Evolutionary conservation across 2,113 vertebrate genomes (phyloP).

Genomic region (Otus sunia): DNA sequence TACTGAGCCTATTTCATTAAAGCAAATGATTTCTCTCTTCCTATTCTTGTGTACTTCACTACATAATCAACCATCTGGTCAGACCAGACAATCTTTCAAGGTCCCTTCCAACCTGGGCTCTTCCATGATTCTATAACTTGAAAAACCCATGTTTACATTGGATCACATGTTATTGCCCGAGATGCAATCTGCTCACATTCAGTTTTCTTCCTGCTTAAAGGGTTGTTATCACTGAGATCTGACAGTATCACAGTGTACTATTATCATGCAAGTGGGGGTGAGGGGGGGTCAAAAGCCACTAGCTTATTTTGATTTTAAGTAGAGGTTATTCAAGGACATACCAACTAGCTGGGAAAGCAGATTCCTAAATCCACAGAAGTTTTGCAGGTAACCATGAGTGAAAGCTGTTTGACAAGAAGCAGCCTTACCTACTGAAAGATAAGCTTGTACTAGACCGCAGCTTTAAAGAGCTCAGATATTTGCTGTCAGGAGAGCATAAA

Average conservation of each 20-base stretch:
- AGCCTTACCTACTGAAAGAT: neutral
- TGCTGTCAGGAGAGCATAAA: neutral
- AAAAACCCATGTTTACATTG: neutral
- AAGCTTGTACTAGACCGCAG: neutral
- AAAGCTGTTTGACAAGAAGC: neutral
- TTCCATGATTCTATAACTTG: neutral
- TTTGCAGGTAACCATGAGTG: neutral
- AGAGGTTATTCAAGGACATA: neutral
- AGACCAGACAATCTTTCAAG: conserved; percentile 1
- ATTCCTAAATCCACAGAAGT: neutral
- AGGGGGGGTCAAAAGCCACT: neutral
- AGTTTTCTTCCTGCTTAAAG: neutral
- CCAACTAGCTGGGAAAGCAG: neutral
- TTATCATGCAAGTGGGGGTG: neutral
- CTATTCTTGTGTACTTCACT: neutral
- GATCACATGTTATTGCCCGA: neutral
- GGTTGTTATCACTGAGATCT: neutral
- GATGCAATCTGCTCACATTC: neutral
- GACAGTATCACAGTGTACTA: neutral
- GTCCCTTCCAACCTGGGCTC: conserved; percentile 6
- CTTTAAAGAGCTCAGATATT: neutral
- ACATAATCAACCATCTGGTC: conserved; percentile 13
- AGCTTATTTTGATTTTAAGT: neutral
- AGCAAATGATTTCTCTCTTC: neutral
- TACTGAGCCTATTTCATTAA: neutral